Conservation (phyloP, 2,888 invertebrate species). For the Drosophila neotestacea region DNA sequence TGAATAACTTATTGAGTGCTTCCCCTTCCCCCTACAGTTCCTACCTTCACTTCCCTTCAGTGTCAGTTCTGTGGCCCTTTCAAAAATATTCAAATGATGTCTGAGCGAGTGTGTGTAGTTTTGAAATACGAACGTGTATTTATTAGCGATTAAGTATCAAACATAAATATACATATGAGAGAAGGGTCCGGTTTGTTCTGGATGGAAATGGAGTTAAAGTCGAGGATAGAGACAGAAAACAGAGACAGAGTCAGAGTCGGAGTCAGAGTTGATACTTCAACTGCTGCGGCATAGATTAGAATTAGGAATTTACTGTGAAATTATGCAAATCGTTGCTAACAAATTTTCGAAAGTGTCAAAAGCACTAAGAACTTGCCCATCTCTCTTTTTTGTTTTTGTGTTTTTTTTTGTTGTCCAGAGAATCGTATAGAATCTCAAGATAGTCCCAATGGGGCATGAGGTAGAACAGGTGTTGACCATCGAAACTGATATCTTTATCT, state of each 20-base stretch:
- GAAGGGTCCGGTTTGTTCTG: constrained; percentile 6
- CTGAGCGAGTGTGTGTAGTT: constrained; percentile 41
- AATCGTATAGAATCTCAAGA: constrained; percentile 22
- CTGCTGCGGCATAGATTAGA: constrained; percentile 55
- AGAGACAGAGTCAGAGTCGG: background rate
- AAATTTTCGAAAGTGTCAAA: constrained; percentile 78
- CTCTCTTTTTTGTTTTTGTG: too few relatives aligned
- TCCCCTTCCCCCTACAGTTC: background rate
- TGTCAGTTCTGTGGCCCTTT: constrained; percentile 48
- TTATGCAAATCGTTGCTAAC: constrained; percentile 75
- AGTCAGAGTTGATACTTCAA: constrained; percentile 15
- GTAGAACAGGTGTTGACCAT: constrained; percentile 46
- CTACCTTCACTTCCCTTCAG: background rate
- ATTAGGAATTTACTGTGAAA: constrained; percentile 79
- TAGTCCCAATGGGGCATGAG: background rate
- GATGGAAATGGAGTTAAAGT: constrained; percentile 5
- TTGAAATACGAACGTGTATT: constrained; percentile 77
- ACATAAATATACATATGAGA: constrained; percentile 51
- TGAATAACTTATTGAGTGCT: constrained; percentile 17
- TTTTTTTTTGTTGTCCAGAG: background rate
- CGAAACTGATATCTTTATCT: constrained; percentile 75
- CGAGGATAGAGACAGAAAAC: background rate
- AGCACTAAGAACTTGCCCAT: constrained; percentile 46
- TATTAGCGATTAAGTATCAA: constrained; percentile 75
- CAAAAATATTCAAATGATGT: constrained; percentile 71